These are phyloP conservation scores for Gerris lacustris DNA, from an alignment of 2,888 invertebrate species.

Conservation along the genomic window DNA sequence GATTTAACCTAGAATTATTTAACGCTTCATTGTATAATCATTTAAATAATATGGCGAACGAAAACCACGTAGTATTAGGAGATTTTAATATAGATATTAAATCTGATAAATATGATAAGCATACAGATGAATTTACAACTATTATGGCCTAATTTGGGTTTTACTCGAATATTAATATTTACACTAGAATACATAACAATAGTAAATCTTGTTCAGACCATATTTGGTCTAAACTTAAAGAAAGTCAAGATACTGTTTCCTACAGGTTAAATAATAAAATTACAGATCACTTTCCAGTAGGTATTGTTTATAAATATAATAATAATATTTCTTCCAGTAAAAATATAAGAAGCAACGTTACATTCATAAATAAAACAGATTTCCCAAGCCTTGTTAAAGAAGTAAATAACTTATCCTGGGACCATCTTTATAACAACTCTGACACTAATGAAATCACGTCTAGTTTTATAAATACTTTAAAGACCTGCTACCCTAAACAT, in stretches of 20 bases:
- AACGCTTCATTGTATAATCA: neutral
- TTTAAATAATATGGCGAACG: neutral
- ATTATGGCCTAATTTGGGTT: neutral
- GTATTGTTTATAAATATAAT: neutral
- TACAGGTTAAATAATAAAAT: neutral
- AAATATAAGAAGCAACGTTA: neutral
- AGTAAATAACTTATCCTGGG: neutral
- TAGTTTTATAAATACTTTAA: neutral
- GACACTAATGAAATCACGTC: neutral
- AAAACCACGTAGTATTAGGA: neutral
- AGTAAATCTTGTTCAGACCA: neutral
- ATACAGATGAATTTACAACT: neutral
- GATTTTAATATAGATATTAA: conserved; percentile 3
- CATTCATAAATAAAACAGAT: neutral
- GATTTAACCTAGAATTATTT: neutral
- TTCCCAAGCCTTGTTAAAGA: neutral
- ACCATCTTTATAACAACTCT: neutral
- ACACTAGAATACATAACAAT: neutral
- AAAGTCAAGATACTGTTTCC: neutral
- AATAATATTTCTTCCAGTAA: neutral
- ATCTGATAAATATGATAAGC: neutral
- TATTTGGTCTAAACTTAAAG: neutral
- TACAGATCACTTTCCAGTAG: neutral
- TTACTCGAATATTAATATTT: neutral
- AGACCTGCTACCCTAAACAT: neutral